Percentiles rank a stretch among this genome's conserved stretches.
phyloP scores from a whole-genome alignment of 1,140 invertebrate species.

The Cotesia glomerata region DNA sequence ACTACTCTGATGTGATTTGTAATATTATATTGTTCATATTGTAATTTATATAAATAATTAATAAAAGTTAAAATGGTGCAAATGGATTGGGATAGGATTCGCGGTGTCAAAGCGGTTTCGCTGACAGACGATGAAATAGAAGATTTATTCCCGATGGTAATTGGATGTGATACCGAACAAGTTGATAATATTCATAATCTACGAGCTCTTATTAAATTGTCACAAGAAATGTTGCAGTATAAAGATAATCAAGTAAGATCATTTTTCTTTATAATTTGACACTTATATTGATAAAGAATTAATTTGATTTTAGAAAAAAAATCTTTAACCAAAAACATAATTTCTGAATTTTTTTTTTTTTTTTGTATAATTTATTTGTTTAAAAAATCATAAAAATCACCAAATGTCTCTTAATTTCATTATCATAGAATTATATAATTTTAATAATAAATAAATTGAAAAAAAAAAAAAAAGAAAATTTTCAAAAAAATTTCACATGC shows the following conservation, averaged over 20 bases:
- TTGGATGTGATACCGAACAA: conserved; percentile 67
- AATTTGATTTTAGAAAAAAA: too few species aligned
- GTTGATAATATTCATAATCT: conserved; percentile 65
- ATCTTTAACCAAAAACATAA: too few species aligned
- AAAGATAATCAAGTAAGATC: conserved; percentile 70
- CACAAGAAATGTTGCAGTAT: conserved; percentile 71
- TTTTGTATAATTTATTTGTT: too few species aligned
- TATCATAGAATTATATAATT: too few species aligned
- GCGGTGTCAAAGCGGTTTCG: conserved; percentile 64
- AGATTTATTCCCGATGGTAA: conserved; percentile 66
- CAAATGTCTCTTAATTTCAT: too few species aligned
- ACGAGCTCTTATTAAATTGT: conserved; percentile 64
- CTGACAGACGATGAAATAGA: conserved; percentile 69
- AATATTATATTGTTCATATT: neutral
- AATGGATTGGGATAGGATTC: conserved; percentile 68
- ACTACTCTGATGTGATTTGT: too few species aligned
- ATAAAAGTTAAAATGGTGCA: conserved; percentile 53
- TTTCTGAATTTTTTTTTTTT: too few species aligned
- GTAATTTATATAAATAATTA: neutral
- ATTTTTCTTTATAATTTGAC: conserved; percentile 1
- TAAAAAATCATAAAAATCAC: too few species aligned
- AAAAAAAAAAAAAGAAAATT: neutral
- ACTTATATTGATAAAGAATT: neutral
- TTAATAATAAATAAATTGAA: neutral
- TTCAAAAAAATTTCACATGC: too few species aligned